Conservation (phyloP, 2,888 invertebrate species). For the Abscondita cerata region DNA sequence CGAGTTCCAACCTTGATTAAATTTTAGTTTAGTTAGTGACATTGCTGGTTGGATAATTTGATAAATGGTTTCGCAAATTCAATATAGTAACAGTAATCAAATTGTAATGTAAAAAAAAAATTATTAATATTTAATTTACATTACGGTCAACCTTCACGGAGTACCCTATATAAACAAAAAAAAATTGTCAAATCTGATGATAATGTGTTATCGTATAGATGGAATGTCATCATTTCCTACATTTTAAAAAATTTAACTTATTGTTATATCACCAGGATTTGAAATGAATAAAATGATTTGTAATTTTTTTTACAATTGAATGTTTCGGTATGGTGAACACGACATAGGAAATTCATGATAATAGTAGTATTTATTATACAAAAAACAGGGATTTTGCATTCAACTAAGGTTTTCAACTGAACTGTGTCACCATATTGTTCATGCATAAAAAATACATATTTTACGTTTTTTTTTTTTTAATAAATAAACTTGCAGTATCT, state of each 20-base stretch:
- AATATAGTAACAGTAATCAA: background rate
- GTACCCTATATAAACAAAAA: background rate
- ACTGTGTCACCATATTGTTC: slow-evolving; percentile 25
- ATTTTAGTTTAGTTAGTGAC: background rate
- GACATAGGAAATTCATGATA: slow-evolving; percentile 39
- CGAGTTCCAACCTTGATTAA: no score
- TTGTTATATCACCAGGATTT: slow-evolving; percentile 45
- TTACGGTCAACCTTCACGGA: background rate
- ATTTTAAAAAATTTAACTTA: slow-evolving; percentile 50
- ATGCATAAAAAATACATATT: slow-evolving; percentile 29
- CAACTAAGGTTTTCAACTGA: slow-evolving; percentile 27
- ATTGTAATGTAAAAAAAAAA: background rate
- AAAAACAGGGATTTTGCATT: slow-evolving; percentile 26
- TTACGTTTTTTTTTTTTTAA: slow-evolving; percentile 7
- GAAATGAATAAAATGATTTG: slow-evolving; percentile 53
- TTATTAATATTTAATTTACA: background rate
- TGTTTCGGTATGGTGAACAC: slow-evolving; percentile 52
- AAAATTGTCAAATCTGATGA: slow-evolving; percentile 7
- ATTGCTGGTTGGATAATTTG: slow-evolving; percentile 8
- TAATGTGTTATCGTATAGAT: slow-evolving; percentile 31
- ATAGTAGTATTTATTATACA: slow-evolving; percentile 35
- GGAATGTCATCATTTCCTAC: slow-evolving; percentile 51
- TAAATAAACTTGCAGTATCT: background rate
- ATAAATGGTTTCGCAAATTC: background rate
- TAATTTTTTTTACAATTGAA: slow-evolving; percentile 49